phyloP scores from a whole-genome alignment of 1,140 invertebrate genomes.

The Agrypnia vestita region DNA sequence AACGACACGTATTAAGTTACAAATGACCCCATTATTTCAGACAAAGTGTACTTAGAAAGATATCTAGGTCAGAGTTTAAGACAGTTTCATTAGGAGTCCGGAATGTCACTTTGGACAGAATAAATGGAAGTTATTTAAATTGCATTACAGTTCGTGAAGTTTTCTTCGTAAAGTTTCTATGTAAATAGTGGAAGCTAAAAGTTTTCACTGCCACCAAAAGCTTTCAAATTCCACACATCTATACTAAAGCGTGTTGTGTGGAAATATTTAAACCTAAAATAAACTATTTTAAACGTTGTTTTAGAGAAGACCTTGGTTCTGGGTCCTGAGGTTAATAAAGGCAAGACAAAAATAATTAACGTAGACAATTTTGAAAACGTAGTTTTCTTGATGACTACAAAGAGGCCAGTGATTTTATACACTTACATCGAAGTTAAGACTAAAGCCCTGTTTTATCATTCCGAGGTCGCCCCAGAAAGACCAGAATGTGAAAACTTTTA shows the following conservation, averaged over 20 bases:
- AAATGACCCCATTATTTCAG: constrained; percentile 4
- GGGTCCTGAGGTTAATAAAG: too few species aligned
- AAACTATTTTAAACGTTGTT: background rate
- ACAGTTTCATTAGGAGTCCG: constrained; percentile 3
- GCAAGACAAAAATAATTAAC: too few species aligned
- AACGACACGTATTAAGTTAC: background rate
- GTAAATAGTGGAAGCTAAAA: background rate
- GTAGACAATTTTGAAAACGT: too few species aligned
- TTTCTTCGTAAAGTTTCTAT: background rate
- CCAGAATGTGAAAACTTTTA: too few species aligned
- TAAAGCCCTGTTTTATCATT: too few species aligned
- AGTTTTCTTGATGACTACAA: too few species aligned
- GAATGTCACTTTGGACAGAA: constrained; percentile 14
- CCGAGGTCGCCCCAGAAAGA: too few species aligned
- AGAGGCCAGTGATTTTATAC: too few species aligned
- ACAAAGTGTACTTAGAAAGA: constrained; percentile 1
- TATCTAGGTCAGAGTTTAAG: constrained; percentile 19
- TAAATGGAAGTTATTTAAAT: constrained; percentile 38
- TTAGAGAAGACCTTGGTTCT: too few species aligned
- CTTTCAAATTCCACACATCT: background rate
- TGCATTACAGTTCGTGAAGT: constrained; percentile 24
- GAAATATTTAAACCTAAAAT: background rate
- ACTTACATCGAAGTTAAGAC: too few species aligned
- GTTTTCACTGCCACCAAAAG: background rate
- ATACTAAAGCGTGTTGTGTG: background rate